Evolutionary conservation across 2,797 vertebrate species (phyloP), one percentile per base, ranked within the genome.

Genomic region (Argya squamiceps): DNA sequence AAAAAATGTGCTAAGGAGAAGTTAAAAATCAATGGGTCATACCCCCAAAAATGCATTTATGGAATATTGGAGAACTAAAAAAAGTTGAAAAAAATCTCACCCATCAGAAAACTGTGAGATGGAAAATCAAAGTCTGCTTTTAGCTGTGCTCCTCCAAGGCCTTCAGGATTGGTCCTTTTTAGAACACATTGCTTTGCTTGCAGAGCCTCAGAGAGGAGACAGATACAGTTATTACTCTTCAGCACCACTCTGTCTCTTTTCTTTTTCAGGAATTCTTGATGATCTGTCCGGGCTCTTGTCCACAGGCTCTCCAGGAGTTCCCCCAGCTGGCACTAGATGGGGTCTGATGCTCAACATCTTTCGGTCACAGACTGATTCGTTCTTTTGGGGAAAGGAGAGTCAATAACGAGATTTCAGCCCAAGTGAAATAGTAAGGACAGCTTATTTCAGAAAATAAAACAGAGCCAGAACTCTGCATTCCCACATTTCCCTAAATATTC

Each of bases 261-360:
- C 39, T 77, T 71, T 49, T 27, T 6, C 70, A 44, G 30, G 27
- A 78, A 37, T 10, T 36, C 24, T n/a, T 20, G 24, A 4, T 20
- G 0, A 27, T 11, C 24, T 67, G 27, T 5, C 49, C 29, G 19
- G 0, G 9, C 3, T 12, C 11, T 49, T 24, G 27, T 3, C 55
- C 71, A 16, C 8, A 30, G 39, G 27, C 21, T 37, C 26, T 5
- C 17, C 83, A 62, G 53, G 76, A 76, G 36, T 81, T 90, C 70
- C n/a, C 58, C 29, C 83, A 82, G 88, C 63, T 56, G 60, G 86
- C 88, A 44, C 76, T 92, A 79, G 92, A 55, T 94, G 85, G 88
- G 65, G 53, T 93, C 65, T 92, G 83, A 50, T 8, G 85, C 52
- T n/a, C 65, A 15, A 32, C 80, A 62, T 43, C 49, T 41, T 59